Conservation (phyloP, 1,140 invertebrate genomes). For the Brachionus koreanus region DNA sequence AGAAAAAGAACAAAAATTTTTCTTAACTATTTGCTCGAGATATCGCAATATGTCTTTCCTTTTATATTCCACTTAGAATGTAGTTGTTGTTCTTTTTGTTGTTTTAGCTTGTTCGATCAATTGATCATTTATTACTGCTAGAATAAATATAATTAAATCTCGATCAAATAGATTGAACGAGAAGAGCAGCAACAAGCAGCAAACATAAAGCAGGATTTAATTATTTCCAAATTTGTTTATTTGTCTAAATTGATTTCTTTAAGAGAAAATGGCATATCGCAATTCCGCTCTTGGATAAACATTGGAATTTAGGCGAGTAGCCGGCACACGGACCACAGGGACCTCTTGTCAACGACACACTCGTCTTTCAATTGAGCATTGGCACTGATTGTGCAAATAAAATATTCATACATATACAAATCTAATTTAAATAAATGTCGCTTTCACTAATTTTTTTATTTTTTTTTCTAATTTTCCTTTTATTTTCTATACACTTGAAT, state of each 20-base stretch:
- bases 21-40: background rate
- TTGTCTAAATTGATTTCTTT: conserved; percentile 37
- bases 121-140: conserved; percentile 32
- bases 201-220: conserved; percentile 3
- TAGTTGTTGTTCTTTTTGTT: no score
- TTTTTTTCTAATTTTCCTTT: background rate
- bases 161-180: conserved; percentile 19
- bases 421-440: conserved; percentile 30
- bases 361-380: background rate
- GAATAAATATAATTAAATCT: conserved; percentile 40
- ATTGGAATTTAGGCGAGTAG: background rate
- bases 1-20: background rate
- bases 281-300: conserved; percentile 30
- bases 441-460: background rate
- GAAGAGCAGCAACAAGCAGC: background rate
- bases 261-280: background rate
- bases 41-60: background rate
- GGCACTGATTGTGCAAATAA: background rate
- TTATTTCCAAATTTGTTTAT: conserved; percentile 41
- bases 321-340: background rate
- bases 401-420: background rate
- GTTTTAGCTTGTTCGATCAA: conserved; percentile 17
- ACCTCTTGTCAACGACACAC: background rate
- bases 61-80: background rate
- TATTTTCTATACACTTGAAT: background rate